Base-by-base conservation (phyloP, 2,888 invertebrate genomes). In the Mycogona germanica region DNA sequence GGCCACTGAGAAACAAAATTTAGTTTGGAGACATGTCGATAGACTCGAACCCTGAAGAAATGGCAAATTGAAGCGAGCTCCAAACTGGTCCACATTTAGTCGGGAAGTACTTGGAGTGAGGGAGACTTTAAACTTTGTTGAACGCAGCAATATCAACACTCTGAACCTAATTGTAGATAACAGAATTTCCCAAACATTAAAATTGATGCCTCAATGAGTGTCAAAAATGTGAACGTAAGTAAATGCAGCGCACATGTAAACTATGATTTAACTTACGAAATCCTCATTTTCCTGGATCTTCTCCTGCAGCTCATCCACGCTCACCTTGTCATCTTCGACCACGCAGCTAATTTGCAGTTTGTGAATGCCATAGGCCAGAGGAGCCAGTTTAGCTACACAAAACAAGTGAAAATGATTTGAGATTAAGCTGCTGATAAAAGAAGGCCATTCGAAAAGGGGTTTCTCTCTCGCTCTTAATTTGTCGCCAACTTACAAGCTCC, bases 361-460 rank as follows among this genome's bases (percentile, higher is more conserved):
- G 55, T 67, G 67, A 55, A 73, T 71, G 38, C 73, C 72, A 62
- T 69, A 72, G 25, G 68, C 72, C 40, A 72, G 62, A 17, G 72
- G 70, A 2, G 71, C 66, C 3, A 72, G 59, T 61, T 71, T 70
- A 4, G 66, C 68, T 69, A 60, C 32, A 64, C 62, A 25, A 29
- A 42, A 55, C 38, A 35, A 48, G 25, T 41, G 3, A 40, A 12
- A 54, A 21, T 3, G 51, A 14, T 19, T 12, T 5, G 25, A 5
- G 29, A 19, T 30, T 25, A 28, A 51, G 49, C 30, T 25, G 53
- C 52, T 54, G 71, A 21, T n/a, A 51, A 28, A 50, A 17, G 3
- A 7, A 21, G 19, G 38, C 35, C 29, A 14, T 40, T 37, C n/a
- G 12, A 25, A 47, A 55, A 50, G n/a, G n/a, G n/a, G n/a, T n/a